Conservation (phyloP, 1,140 invertebrate genomes). For the Cydia splendana region DNA sequence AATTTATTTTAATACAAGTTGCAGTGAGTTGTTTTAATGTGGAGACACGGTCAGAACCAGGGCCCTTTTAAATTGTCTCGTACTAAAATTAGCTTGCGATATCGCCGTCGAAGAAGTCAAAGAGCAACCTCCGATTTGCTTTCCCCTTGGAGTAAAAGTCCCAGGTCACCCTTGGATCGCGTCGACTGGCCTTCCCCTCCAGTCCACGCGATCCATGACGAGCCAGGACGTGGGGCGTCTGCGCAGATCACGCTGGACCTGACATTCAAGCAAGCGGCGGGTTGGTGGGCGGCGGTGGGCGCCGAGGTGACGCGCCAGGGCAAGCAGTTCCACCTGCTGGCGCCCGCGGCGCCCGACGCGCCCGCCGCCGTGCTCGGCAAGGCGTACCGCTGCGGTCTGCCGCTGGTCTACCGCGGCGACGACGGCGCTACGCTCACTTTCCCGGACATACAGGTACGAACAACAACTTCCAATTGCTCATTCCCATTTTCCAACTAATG, state of each 20-base stretch:
- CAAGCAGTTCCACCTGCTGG: conserved; percentile 53
- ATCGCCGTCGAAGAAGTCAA: too few species aligned
- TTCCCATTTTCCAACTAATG: too few species aligned
- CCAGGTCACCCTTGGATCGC: too few species aligned
- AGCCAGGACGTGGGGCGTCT: neutral
- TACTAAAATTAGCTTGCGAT: too few species aligned
- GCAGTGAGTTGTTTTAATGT: too few species aligned
- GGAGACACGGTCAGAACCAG: too few species aligned
- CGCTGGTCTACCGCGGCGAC: conserved; percentile 73
- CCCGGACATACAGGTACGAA: conserved; percentile 71
- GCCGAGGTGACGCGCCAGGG: conserved; percentile 74
- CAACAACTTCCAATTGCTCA: neutral
- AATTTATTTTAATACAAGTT: too few species aligned
- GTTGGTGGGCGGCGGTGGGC: conserved; percentile 79
- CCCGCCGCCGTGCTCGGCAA: conserved; percentile 77
- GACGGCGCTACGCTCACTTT: conserved; percentile 68
- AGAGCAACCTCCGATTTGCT: too few species aligned
- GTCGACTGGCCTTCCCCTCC: too few species aligned
- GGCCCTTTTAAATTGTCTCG: too few species aligned
- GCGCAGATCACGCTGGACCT: conserved; percentile 72
- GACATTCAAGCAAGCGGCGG: conserved; percentile 72
- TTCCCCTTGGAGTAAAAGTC: too few species aligned
- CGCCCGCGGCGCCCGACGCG: conserved; percentile 56
- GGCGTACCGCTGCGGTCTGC: conserved; percentile 77
- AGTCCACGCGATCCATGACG: neutral